These are phyloP conservation scores for Hydra vulgaris DNA, from an alignment of 30 jellyfish, hydroid and myxozoan species.

Conservation along the genomic window DNA sequence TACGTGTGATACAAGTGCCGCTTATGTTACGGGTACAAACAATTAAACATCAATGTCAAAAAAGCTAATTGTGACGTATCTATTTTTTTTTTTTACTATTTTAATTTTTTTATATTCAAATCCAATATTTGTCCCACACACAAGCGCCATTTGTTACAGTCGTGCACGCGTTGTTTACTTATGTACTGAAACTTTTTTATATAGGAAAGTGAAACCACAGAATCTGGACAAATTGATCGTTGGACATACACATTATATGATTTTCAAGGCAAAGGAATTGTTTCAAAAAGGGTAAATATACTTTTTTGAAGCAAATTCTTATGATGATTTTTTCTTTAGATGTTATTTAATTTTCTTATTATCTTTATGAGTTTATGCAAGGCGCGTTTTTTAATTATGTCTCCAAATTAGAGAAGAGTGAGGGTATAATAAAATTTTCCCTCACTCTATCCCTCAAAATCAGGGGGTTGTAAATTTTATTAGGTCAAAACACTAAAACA, in stretches of 20 bases:
- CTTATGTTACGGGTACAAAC: too few species aligned
- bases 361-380: neutral
- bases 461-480: too few species aligned
- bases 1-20: too few species aligned
- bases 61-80: too few species aligned
- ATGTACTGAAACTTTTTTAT: too few species aligned
- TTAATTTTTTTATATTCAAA: neutral
- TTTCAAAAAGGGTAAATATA: constrained; percentile 8
- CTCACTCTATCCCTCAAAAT: too few species aligned
- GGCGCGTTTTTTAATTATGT: neutral
- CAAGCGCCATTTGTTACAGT: too few species aligned
- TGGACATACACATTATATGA: constrained; percentile 26
- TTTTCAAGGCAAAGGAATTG: constrained; percentile 27
- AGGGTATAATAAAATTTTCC: too few species aligned
- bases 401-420: too few species aligned
- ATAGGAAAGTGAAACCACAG: neutral
- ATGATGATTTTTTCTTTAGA: neutral
- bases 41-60: too few species aligned
- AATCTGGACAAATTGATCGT: neutral
- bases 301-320: neutral
- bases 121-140: neutral
- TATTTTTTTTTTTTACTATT: neutral
- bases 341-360: neutral
- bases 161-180: too few species aligned
- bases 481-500: too few species aligned